Evolutionary conservation across 2,888 invertebrate species (phyloP).

Genomic region (Drosophila eohydei): DNA sequence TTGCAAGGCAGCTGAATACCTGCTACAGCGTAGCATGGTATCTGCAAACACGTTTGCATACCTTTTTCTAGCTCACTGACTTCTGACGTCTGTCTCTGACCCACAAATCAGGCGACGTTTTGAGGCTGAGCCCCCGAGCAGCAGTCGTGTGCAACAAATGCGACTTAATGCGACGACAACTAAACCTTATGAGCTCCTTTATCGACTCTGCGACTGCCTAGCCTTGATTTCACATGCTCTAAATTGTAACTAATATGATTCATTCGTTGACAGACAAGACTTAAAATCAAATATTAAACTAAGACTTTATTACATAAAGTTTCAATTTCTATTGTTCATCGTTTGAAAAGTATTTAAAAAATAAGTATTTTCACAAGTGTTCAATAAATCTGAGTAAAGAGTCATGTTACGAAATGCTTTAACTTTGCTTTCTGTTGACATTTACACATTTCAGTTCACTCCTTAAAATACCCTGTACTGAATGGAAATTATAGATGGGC

Average conservation of each 20-base stretch:
- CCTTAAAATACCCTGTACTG: background rate
- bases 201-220: background rate
- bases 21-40: constrained; percentile 2
- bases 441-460: background rate
- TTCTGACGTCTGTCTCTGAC: constrained; percentile 44
- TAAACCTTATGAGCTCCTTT: constrained; percentile 8
- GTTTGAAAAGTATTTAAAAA: background rate
- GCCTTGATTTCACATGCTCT: constrained; percentile 27
- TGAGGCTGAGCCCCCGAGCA: constrained; percentile 25
- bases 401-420: constrained; percentile 1
- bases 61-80: constrained; percentile 62
- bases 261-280: background rate
- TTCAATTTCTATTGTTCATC: background rate
- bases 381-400: background rate
- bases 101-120: constrained; percentile 35
- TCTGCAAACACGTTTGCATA: constrained; percentile 68
- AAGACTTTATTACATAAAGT: background rate
- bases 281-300: background rate
- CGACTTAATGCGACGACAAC: constrained; percentile 38
- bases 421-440: constrained; percentile 1
- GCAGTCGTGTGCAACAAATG: constrained; percentile 70
- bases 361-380: background rate
- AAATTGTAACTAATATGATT: constrained; percentile 1
- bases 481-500: background rate
- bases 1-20: constrained; percentile 23